phyloP scores from a whole-genome alignment of 1,140 invertebrate species.

The Sminthurides bifidus region DNA sequence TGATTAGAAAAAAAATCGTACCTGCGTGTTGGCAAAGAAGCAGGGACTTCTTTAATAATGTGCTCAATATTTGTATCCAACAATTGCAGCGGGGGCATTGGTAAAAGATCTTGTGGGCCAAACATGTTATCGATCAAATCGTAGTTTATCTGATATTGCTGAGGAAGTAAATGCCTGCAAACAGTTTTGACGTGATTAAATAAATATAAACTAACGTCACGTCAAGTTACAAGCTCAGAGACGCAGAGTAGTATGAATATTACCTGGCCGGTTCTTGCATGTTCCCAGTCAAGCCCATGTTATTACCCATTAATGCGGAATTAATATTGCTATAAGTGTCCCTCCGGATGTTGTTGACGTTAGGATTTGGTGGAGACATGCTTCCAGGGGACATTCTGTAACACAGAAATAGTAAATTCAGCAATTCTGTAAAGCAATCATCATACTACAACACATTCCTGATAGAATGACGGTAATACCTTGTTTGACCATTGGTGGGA shows the following conservation, averaged over 20 bases:
- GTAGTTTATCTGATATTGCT: conserved; percentile 25
- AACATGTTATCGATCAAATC: conserved; percentile 24
- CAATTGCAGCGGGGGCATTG: conserved; percentile 17
- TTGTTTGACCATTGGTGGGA: neutral
- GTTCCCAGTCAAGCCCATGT: neutral
- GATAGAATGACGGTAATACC: neutral
- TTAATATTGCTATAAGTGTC: neutral
- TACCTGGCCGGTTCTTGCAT: neutral
- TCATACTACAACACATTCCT: neutral
- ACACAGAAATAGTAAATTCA: neutral
- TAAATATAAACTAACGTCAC: neutral
- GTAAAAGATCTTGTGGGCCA: conserved; percentile 11
- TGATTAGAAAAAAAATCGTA: too few species aligned
- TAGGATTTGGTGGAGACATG: neutral
- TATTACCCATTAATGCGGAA: neutral
- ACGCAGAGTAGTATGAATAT: neutral
- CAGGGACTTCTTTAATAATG: conserved; percentile 13
- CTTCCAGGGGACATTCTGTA: neutral
- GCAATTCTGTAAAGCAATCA: neutral
- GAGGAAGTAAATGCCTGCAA: conserved; percentile 9
- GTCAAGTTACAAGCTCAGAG: neutral
- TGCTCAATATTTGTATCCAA: conserved; percentile 21
- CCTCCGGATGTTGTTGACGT: neutral
- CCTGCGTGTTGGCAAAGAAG: conserved; percentile 13
- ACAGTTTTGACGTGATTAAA: neutral